These are phyloP conservation scores for Halyomorpha halys DNA, from an alignment of 1,140 invertebrate species.

Conservation along the genomic window DNA sequence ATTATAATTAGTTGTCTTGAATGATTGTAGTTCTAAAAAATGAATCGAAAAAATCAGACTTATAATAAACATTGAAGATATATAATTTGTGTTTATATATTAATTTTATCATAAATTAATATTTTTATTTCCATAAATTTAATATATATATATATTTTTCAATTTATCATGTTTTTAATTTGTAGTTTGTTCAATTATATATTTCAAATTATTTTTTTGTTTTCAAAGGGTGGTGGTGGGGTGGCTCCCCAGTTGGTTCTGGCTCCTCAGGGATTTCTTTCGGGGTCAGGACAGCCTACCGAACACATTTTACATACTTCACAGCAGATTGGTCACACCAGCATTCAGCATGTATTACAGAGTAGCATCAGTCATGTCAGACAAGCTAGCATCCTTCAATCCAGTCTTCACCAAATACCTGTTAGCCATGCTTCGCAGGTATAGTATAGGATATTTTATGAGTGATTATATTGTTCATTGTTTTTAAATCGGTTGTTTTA, in stretches of 20 bases:
- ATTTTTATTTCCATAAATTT: no score
- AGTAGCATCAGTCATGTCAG: constrained; percentile 26
- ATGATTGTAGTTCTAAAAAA: no score
- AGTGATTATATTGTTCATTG: neutral
- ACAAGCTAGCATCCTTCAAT: constrained; percentile 25
- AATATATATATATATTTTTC: no score
- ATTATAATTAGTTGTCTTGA: no score
- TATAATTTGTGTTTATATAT: no score
- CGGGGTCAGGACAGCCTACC: constrained; percentile 25
- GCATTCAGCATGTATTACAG: constrained; percentile 25
- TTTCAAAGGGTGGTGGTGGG: constrained; percentile 30
- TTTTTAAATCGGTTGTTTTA: constrained; percentile 1
- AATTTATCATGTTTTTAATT: no score
- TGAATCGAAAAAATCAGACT: no score
- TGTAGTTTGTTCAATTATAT: no score
- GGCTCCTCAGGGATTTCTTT: constrained; percentile 28
- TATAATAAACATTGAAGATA: no score
- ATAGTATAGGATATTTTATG: neutral
- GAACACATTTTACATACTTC: constrained; percentile 30
- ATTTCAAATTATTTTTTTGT: neutral
- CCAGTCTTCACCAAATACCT: constrained; percentile 21
- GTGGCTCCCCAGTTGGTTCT: constrained; percentile 29
- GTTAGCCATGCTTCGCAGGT: constrained; percentile 21
- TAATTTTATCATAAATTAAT: no score
- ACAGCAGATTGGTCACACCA: constrained; percentile 29